Evolutionary conservation across 2,113 vertebrate genomes (phyloP).

Genomic region (Xiphophorus maculatus): DNA sequence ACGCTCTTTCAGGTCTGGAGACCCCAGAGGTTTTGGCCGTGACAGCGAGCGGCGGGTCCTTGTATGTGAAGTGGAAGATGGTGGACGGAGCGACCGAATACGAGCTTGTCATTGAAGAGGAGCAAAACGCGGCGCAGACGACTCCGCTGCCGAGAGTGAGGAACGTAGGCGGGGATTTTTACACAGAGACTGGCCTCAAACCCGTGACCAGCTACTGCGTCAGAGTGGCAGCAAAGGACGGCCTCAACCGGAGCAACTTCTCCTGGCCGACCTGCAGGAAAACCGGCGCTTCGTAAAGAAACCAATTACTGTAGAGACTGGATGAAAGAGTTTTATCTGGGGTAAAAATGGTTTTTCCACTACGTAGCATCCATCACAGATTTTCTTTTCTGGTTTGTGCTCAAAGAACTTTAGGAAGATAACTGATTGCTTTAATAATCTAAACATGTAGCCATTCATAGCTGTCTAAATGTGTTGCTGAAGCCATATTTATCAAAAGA

Average conservation of each 20-base stretch:
- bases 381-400: constrained; percentile 13
- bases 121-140: background rate
- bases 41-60: constrained; percentile 51
- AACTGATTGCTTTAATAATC: constrained; percentile 29
- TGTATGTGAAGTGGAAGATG: constrained; percentile 67
- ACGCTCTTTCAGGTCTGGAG: constrained; percentile 53
- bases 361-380: constrained; percentile 35
- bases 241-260: constrained; percentile 50
- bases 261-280: constrained; percentile 54
- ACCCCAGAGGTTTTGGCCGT: constrained; percentile 66
- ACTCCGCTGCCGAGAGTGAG: background rate
- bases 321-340: constrained; percentile 26
- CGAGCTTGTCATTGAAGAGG: constrained; percentile 58
- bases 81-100: constrained; percentile 61
- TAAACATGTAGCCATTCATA: constrained; percentile 39
- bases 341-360: constrained; percentile 23
- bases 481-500: constrained; percentile 67
- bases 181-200: constrained; percentile 58
- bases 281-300: constrained; percentile 49
- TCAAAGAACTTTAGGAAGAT: constrained; percentile 12
- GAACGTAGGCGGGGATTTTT: constrained; percentile 35
- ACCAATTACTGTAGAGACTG: constrained; percentile 15
- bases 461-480: constrained; percentile 51
- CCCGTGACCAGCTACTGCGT: constrained; percentile 70
- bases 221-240: constrained; percentile 62